Evolutionary conservation across 2,888 invertebrate species (phyloP).

Genomic region (Ariolimax columbianus): DNA sequence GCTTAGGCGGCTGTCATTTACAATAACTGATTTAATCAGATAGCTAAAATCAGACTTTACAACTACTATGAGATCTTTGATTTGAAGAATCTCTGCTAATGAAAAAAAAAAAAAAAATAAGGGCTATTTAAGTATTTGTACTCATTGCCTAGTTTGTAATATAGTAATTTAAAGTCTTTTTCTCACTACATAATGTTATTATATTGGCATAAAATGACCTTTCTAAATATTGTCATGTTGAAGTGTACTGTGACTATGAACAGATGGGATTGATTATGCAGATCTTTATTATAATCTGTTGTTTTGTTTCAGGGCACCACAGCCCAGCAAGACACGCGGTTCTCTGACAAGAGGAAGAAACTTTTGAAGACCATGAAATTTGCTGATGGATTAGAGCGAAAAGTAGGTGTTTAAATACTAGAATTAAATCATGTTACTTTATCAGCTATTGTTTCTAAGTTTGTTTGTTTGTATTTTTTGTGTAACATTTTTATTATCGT

Average conservation of each 20-base stretch:
- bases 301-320: conserved; percentile 90
- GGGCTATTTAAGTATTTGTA: neutral
- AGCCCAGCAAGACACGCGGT: conserved; percentile 98
- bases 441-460: neutral
- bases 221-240: neutral
- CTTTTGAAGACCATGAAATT: conserved; percentile 99
- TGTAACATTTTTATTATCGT: too few relatives aligned
- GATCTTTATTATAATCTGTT: neutral
- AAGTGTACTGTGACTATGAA: neutral
- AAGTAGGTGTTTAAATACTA: conserved; percentile 82
- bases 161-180: neutral
- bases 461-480: neutral
- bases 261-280: neutral
- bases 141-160: neutral
- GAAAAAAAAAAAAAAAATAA: neutral
- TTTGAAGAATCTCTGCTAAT: neutral
- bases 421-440: neutral
- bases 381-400: conserved; percentile 93
- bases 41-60: neutral
- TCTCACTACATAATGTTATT: neutral
- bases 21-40: neutral
- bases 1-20: neutral
- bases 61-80: neutral
- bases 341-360: conserved; percentile 99
- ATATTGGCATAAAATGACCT: neutral